Percentiles rank a stretch among this genome's conserved stretches.
Evolutionary conservation across 2,113 vertebrate species (phyloP).

Genomic region (Boleophthalmus pectinirostris): DNA sequence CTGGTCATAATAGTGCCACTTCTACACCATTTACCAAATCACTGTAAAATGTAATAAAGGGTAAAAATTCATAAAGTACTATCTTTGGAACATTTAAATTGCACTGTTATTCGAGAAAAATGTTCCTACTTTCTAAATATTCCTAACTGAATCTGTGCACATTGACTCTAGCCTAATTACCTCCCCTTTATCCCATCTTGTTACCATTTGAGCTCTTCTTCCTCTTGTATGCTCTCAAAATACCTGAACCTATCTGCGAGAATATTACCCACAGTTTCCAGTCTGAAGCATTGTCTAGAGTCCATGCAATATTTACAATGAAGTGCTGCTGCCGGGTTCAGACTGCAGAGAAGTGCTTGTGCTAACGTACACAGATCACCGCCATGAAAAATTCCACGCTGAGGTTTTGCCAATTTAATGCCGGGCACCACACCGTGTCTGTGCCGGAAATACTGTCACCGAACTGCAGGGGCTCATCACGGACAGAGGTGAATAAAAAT

Average conservation of each 20-base stretch:
- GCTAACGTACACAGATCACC: constrained; percentile 21
- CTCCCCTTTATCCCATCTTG: constrained; percentile 3
- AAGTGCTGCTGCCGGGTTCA: constrained; percentile 27
- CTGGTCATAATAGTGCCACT: too few species aligned
- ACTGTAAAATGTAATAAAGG: too few species aligned
- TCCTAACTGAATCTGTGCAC: background rate
- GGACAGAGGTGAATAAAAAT: constrained; percentile 10
- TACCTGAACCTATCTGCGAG: constrained; percentile 7
- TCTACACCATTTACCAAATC: too few species aligned
- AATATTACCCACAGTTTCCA: constrained; percentile 36
- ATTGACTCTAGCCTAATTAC: background rate
- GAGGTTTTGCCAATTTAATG: constrained; percentile 21
- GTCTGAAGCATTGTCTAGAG: constrained; percentile 23
- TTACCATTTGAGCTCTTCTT: constrained; percentile 2
- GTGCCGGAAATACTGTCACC: constrained; percentile 12
- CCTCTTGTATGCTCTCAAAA: constrained; percentile 18
- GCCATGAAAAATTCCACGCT: constrained; percentile 35
- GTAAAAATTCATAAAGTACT: too few species aligned
- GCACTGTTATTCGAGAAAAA: too few species aligned
- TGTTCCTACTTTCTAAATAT: too few species aligned
- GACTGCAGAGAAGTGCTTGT: constrained; percentile 29
- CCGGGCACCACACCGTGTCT: constrained; percentile 7
- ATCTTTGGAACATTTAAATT: too few species aligned
- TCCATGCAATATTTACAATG: constrained; percentile 44
- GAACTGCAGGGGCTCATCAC: constrained; percentile 9